phyloP scores from a whole-genome alignment of 1,140 invertebrate species.

The Camponotus floridanus region DNA sequence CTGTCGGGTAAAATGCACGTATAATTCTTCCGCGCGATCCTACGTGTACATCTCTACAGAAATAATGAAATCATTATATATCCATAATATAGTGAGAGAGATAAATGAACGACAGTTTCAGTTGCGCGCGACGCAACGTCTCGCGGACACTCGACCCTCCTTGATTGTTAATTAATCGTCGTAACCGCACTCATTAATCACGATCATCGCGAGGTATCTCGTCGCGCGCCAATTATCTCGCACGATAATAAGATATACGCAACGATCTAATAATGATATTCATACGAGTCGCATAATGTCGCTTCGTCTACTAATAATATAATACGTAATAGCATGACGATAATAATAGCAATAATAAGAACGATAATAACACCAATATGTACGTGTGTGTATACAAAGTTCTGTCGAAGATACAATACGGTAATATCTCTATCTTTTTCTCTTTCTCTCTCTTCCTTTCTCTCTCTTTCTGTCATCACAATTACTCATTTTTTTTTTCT shows the following conservation, averaged over 20 bases:
- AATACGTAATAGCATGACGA: slow-evolving; percentile 49
- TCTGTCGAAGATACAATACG: slow-evolving; percentile 44
- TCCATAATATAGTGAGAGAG: background rate
- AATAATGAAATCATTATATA: slow-evolving; percentile 56
- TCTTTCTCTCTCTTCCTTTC: background rate
- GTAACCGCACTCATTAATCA: background rate
- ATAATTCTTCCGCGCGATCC: slow-evolving; percentile 48
- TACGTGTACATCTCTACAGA: slow-evolving; percentile 46
- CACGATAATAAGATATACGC: slow-evolving; percentile 36
- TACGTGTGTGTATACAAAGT: slow-evolving; percentile 53
- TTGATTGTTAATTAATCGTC: slow-evolving; percentile 14
- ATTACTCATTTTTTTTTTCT: background rate
- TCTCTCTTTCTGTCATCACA: background rate
- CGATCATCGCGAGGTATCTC: background rate
- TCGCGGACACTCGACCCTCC: background rate
- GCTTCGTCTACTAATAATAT: slow-evolving; percentile 45
- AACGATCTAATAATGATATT: slow-evolving; percentile 51
- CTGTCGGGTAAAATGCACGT: slow-evolving; percentile 36
- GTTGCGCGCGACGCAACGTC: background rate
- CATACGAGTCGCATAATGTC: slow-evolving; percentile 32
- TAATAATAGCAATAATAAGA: slow-evolving; percentile 65
- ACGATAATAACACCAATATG: slow-evolving; percentile 60
- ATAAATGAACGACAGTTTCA: slow-evolving; percentile 5
- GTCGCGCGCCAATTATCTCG: slow-evolving; percentile 22
- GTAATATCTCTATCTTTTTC: slow-evolving; percentile 61